A percentile compares a stretch with the other conserved stretches of the same genome.
Evolutionary conservation across 1,140 invertebrate species (phyloP).

Genomic region (honey bee (Apis mellifera)): Amel_HAv3.1 CM009932.2:7982501-7983000

Average conservation of each 20-base stretch:
- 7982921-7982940: slow-evolving; percentile 33
- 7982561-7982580: slow-evolving; percentile 52
- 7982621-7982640: background rate
- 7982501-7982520: slow-evolving; percentile 54
- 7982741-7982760: background rate
- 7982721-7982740: no score
- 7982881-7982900: no score
- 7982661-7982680: background rate
- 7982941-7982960: slow-evolving; percentile 29
- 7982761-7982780: no score
- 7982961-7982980: slow-evolving; percentile 12
- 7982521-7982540: slow-evolving; percentile 49
- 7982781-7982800: no score
- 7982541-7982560: slow-evolving; percentile 64
- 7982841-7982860: no score
- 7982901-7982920: background rate
- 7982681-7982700: background rate
- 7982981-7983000: slow-evolving; percentile 22
- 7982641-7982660: background rate
- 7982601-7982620: slow-evolving; percentile 24
- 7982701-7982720: background rate
- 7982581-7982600: slow-evolving; percentile 26
- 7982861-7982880: no score
- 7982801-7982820: no score
- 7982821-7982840: no score